Percentiles rank a stretch among this genome's conserved stretches.
These are phyloP conservation scores for Brachionus koreanus DNA, from an alignment of 1,140 invertebrate species.

Conservation along the genomic window DNA sequence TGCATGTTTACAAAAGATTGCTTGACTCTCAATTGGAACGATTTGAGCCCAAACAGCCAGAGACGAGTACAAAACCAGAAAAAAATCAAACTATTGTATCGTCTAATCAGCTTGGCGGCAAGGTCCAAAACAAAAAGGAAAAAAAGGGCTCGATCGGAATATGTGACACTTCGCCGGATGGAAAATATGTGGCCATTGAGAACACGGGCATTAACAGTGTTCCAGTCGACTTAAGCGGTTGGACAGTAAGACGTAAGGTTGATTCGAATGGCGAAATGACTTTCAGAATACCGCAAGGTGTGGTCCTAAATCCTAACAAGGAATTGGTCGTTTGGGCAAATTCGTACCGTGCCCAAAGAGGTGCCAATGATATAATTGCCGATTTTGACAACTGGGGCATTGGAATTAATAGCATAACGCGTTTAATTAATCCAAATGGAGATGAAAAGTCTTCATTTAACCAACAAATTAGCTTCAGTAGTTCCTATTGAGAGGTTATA, in stretches of 20 bases:
- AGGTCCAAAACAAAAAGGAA: conserved; percentile 42
- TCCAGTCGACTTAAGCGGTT: not conserved
- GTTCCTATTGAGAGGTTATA: not conserved
- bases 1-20: conserved; percentile 26
- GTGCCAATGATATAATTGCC: conserved; percentile 1
- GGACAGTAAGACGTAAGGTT: conserved; percentile 7
- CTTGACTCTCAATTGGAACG: conserved; percentile 6
- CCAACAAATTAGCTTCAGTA: conserved; percentile 42
- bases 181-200: conserved; percentile 33
- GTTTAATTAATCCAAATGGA: not conserved
- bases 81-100: conserved; percentile 14
- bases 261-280: conserved; percentile 9
- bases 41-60: not conserved
- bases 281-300: not conserved
- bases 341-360: not conserved
- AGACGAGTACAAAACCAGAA: not conserved
- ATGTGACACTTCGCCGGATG: conserved; percentile 28
- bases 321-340: conserved; percentile 13
- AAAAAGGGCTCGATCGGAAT: conserved; percentile 31
- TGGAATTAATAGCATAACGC: conserved; percentile 14
- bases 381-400: conserved; percentile 45
- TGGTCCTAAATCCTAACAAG: not conserved
- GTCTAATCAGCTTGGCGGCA: conserved; percentile 16
- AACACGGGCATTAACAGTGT: not conserved
- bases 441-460: conserved; percentile 44